Conservation (phyloP, 1,140 invertebrate genomes). For the Planococcus citri region DNA sequence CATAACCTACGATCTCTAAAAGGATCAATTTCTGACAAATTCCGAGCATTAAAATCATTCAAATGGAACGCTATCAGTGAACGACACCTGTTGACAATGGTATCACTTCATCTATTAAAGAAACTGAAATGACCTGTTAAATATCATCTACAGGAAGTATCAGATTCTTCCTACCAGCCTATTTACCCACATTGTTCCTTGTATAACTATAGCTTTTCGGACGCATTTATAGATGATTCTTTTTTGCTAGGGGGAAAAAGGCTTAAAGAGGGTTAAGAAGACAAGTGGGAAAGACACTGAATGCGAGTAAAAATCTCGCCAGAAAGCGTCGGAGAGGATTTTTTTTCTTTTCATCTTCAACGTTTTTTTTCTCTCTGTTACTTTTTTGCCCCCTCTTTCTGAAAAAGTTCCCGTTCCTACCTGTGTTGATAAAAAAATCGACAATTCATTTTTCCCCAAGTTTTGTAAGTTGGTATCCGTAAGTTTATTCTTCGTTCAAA, state of each 20-base stretch:
- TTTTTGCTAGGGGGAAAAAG: conserved; percentile 1
- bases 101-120: background rate
- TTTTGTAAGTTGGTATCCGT: no score
- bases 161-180: background rate
- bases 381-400: background rate
- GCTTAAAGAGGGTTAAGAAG: conserved; percentile 18
- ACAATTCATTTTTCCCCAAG: no score
- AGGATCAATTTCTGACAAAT: no score
- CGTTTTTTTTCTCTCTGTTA: background rate
- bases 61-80: no score
- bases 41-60: no score
- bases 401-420: background rate
- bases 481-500: no score
- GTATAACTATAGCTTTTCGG: background rate
- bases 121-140: background rate
- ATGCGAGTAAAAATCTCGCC: background rate
- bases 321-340: background rate
- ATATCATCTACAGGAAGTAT: background rate
- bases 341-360: conserved; percentile 9
- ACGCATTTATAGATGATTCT: background rate
- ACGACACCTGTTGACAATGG: background rate
- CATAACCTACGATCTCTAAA: no score
- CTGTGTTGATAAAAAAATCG: background rate
- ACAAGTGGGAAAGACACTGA: conserved; percentile 2
- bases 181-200: conserved; percentile 13